Base-by-base conservation (phyloP, 2,797 vertebrate genomes). In the Chelonia mydas region DNA sequence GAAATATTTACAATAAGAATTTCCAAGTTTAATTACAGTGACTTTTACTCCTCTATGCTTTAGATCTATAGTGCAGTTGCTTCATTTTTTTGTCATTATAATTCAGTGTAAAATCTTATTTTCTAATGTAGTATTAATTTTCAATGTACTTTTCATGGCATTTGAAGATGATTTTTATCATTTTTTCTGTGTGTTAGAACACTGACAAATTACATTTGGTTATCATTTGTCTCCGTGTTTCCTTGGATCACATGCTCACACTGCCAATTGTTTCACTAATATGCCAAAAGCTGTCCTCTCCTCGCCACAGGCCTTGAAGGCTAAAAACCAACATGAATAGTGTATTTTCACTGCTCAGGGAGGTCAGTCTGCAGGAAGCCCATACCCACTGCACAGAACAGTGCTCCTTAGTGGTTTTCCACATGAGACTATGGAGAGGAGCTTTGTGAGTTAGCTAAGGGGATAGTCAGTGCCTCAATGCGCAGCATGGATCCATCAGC, bases 281-380 rank as follows among this genome's bases (percentile, higher is more conserved):
- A 13, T 76, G 23, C 41, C 41, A 47, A 28, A 76, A 25, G 11
- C 72, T 45, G 72, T 28, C 12, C 31, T 72, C 13, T 76, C 11
- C 7, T 25, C 25, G 25, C 41, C 41, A 25, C 72, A 76, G 72
- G 41, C 37, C 25, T 28, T 76, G 81, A 81, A 59, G 53, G 80
- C 8, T 41, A 51, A 72, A 50, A 78, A 72, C 25, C 41, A 51
- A 68, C 17, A 68, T 19, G 65, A 49, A 33, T 65, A 59, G 23
- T 83, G 51, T 33, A 81, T 78, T 72, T 61, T 37, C 77, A 50
- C 54, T 77, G 31, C 31, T 85, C 37, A 87, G 57, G 77, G 51
- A 54, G 28, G 82, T 37, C 79, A 87, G 27, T 93, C 85, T 90
- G 37, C 50, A 50, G 80, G 47, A 47, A 86, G 74, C 23, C 41